These are phyloP conservation scores for Acrocera orbiculus DNA, from an alignment of 2,888 invertebrate genomes.

Conservation along the genomic window DNA sequence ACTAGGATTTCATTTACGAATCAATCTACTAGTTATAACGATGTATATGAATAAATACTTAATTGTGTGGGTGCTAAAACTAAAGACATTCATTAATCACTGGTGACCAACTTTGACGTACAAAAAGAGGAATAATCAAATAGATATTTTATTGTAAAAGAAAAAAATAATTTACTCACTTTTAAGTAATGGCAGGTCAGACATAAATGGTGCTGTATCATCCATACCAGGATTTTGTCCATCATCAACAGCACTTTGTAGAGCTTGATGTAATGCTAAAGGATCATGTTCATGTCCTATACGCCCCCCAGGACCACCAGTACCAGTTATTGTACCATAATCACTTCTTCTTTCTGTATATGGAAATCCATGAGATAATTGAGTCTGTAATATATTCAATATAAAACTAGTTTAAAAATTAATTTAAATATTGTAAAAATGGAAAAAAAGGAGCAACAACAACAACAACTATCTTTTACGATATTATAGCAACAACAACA, in stretches of 20 bases:
- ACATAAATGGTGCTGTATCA: conserved; percentile 75
- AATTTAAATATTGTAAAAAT: not conserved
- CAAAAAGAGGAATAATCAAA: not conserved
- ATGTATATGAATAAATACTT: too few species aligned
- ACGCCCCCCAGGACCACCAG: conserved; percentile 31
- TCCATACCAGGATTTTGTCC: conserved; percentile 66
- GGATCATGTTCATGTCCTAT: conserved; percentile 48
- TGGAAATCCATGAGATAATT: conserved; percentile 45
- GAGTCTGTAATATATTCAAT: conserved; percentile 19
- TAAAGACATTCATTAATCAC: not conserved
- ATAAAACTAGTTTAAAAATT: conserved; percentile 2
- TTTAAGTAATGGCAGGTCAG: conserved; percentile 76
- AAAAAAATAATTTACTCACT: conserved; percentile 42
- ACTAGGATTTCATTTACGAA: too few species aligned
- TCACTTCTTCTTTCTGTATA: conserved; percentile 39
- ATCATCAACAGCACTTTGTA: conserved; percentile 46
- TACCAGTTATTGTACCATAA: conserved; percentile 40
- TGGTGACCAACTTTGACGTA: not conserved
- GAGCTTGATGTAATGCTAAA: conserved; percentile 62
- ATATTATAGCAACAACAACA: too few species aligned
- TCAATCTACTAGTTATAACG: too few species aligned
- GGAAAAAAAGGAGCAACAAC: not conserved
- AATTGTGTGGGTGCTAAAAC: too few species aligned
- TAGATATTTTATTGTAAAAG: not conserved
- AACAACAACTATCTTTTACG: too few species aligned